These are phyloP conservation scores for Oryzias curvinotus DNA, from an alignment of 2,113 vertebrate genomes.

Conservation along the genomic window DNA sequence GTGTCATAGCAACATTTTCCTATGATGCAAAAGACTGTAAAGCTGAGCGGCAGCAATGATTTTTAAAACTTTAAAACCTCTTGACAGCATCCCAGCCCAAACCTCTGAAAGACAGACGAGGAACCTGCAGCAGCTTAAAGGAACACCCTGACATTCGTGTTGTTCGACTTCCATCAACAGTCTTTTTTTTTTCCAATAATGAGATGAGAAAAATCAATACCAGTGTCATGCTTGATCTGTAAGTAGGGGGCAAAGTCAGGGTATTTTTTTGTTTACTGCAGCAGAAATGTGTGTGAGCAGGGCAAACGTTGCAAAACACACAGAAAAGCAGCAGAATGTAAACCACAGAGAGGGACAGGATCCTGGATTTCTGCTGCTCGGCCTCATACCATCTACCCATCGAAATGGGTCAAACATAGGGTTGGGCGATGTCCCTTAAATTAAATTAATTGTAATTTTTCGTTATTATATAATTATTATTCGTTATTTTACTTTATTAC, in stretches of 20 bases:
- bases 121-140: neutral
- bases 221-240: neutral
- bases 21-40: neutral
- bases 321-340: too few species aligned
- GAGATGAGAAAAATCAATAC: constrained; percentile 1
- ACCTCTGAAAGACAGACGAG: neutral
- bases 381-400: too few species aligned
- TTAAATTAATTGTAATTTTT: too few species aligned
- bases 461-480: too few species aligned
- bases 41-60: constrained; percentile 5
- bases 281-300: neutral
- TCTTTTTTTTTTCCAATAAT: neutral
- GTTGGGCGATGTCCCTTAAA: too few species aligned
- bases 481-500: too few species aligned
- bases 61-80: constrained; percentile 2
- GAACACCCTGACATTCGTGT: neutral
- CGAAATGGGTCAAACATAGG: too few species aligned
- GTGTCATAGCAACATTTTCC: neutral
- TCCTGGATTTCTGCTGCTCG: too few species aligned
- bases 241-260: neutral
- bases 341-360: too few species aligned
- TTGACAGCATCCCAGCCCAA: neutral
- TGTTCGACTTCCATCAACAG: neutral
- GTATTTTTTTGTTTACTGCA: neutral
- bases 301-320: neutral